A percentile compares a stretch with the other conserved stretches of the same genome.
These are phyloP conservation scores for Cephalopachus bancanus DNA, from an alignment of 2,797 vertebrate genomes.

Conservation along the genomic window DNA sequence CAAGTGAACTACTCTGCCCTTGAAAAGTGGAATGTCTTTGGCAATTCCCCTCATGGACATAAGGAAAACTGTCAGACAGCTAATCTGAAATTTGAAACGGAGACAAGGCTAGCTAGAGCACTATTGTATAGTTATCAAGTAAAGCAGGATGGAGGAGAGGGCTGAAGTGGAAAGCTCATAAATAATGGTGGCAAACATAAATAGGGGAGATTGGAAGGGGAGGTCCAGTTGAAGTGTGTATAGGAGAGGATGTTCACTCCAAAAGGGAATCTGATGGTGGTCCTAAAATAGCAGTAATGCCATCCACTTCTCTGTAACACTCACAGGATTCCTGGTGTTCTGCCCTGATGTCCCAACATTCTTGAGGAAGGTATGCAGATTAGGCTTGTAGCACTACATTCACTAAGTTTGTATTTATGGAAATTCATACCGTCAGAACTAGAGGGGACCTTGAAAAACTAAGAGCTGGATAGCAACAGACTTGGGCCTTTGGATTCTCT, in stretches of 20 bases:
- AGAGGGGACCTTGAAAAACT: constrained; percentile 60
- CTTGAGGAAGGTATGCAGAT: neutral
- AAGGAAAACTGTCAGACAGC: constrained; percentile 8
- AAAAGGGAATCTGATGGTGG: neutral
- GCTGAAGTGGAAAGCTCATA: constrained; percentile 53
- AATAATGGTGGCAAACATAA: constrained; percentile 22
- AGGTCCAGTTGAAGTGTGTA: constrained; percentile 26
- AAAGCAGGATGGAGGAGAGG: constrained; percentile 9
- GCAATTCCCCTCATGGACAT: constrained; percentile 6
- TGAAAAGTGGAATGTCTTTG: constrained; percentile 57
- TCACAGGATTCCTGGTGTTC: constrained; percentile 16
- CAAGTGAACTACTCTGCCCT: constrained; percentile 12
- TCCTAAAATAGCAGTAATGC: constrained; percentile 50
- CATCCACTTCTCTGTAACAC: neutral
- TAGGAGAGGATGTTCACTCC: neutral
- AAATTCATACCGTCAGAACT: constrained; percentile 32
- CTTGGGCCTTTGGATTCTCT: constrained; percentile 50
- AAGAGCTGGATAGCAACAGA: constrained; percentile 4
- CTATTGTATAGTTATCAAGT: neutral
- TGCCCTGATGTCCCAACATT: neutral
- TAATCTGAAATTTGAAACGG: constrained; percentile 42
- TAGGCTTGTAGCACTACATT: neutral
- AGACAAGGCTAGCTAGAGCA: neutral
- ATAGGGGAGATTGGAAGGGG: neutral
- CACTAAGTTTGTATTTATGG: constrained; percentile 51